Base-by-base conservation (phyloP, 2,888 invertebrate species). In the Dryobotodes eremita region DNA sequence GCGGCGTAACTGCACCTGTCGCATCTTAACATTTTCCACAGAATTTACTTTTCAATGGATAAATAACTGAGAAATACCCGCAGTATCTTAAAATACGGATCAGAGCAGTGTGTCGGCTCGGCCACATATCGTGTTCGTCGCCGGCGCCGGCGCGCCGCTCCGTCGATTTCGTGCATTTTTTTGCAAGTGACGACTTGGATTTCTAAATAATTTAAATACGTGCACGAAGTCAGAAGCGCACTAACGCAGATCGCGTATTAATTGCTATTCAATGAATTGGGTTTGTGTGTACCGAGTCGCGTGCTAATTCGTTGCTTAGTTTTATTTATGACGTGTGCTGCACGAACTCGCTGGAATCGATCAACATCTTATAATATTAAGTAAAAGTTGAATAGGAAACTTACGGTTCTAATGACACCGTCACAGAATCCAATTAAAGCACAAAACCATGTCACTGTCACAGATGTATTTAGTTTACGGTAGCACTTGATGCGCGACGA, bases 141-240 rank as follows among this genome's bases (percentile, higher is more conserved):
- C 81, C 90, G 89, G 90, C 92, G 92, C 89, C 90, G 87, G 83
- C 92, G 94, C 92, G 91, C 89, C 95, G 96, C 96, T 95, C 90
- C 93, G 95, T 64, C 95, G 96, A 93, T 94, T 95, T 95, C 95
- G 94, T 95, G 94, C 95, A 94, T 94, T 96, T 96, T 94, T 96
- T 96, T 95, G 93, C 96, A 95, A 94, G 92, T 94, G 96, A 94
- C 94, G 93, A 94, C 94, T 94, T 91, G 91, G 95, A 94, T 96
- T 96, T 96, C 96, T 96, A 96, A 96, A 96, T 96, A 95, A 96
- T 96, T 96, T 96, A 95, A 96, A 96, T 96, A 95, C 95, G 93
- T 92, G 95, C 96, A 96, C 95, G 96, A 94, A 91, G 90, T 88
- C 92, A 91, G 91, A 92, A 93, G 91, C 92, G 92, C 91, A 92